Evolutionary conservation across 2,888 invertebrate genomes (phyloP).

Genomic region (Mythimna impura): DNA sequence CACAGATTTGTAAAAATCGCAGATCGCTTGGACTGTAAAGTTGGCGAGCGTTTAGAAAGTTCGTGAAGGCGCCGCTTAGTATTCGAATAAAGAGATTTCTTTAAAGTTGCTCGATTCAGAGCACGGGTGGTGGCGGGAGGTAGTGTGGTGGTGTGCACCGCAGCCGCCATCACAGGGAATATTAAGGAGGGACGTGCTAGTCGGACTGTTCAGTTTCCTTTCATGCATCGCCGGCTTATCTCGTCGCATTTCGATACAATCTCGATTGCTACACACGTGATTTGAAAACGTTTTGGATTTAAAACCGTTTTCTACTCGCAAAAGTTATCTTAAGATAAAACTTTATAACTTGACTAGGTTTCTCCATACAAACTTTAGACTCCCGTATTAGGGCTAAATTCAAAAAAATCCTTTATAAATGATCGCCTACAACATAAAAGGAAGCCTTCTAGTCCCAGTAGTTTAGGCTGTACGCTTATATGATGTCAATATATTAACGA

Average conservation of each 20-base stretch:
- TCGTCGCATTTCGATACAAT: slow-evolving; percentile 66
- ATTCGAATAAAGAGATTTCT: slow-evolving; percentile 68
- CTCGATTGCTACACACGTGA: slow-evolving; percentile 62
- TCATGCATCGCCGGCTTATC: slow-evolving; percentile 59
- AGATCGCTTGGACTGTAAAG: slow-evolving; percentile 45
- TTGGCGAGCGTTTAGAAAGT: slow-evolving; percentile 60
- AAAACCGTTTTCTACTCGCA: slow-evolving; percentile 16
- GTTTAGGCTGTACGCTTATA: too few species aligned
- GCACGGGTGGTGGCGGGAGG: slow-evolving; percentile 61
- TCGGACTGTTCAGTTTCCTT: slow-evolving; percentile 55
- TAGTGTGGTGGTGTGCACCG: slow-evolving; percentile 48
- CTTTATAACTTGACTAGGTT: too few species aligned
- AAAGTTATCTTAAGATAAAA: slow-evolving; percentile 16
- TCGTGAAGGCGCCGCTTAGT: slow-evolving; percentile 55
- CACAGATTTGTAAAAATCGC: slow-evolving; percentile 26
- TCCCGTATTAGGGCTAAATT: too few species aligned
- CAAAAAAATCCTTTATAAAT: too few species aligned
- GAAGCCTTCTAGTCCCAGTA: too few species aligned
- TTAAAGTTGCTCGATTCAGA: slow-evolving; percentile 66
- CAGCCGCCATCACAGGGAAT: slow-evolving; percentile 63
- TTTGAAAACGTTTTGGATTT: slow-evolving; percentile 44
- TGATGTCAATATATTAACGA: too few species aligned
- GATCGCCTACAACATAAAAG: too few species aligned
- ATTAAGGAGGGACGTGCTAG: slow-evolving; percentile 63
- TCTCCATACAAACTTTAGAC: too few species aligned